Conservation (phyloP, 2,888 invertebrate species). For the Amblyteles armatorius region DNA sequence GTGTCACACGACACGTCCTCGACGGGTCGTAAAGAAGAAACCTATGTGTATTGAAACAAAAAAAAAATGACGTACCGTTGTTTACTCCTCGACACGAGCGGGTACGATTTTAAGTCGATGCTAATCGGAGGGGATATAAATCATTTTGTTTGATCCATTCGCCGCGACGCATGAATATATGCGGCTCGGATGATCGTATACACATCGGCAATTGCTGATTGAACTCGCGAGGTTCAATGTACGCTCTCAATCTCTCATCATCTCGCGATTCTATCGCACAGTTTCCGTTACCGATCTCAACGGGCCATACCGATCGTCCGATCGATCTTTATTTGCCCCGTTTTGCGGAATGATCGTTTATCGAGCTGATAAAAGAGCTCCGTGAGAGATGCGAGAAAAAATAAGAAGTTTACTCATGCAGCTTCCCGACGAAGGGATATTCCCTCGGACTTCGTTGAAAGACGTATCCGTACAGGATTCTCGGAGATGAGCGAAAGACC, state of each 20-base stretch:
- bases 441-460: background rate
- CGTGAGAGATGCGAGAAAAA: background rate
- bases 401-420: background rate
- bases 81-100: constrained; percentile 18
- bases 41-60: background rate
- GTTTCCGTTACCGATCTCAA: background rate
- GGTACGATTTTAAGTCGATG: constrained; percentile 14
- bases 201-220: constrained; percentile 5
- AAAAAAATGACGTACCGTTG: background rate
- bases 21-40: constrained; percentile 3
- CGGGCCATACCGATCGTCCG: background rate
- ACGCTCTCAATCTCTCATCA: constrained; percentile 12
- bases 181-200: background rate
- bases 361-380: background rate
- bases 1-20: background rate
- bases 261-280: background rate
- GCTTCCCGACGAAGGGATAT: background rate
- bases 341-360: background rate
- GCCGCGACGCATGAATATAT: constrained; percentile 15
- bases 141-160: constrained; percentile 30
- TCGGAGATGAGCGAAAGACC: constrained; percentile 6
- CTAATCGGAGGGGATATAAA: constrained; percentile 19
- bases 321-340: background rate
- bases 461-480: background rate
- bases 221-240: constrained; percentile 11